Conservation (phyloP, 2,797 vertebrate species). For the Fistularia tabacaria region DNA sequence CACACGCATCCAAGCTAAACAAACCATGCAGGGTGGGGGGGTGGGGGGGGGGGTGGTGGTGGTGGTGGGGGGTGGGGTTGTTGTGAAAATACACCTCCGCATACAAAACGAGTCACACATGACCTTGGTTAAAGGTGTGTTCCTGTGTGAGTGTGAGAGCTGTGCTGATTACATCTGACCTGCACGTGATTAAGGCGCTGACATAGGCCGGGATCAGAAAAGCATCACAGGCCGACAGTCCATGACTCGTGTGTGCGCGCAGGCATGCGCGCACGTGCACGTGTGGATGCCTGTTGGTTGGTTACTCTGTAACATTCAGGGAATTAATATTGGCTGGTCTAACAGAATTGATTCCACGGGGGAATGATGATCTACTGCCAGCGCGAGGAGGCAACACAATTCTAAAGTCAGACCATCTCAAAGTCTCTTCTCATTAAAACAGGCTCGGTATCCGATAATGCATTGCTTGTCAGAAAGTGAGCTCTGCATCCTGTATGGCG, state of each 20-base stretch:
- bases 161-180: conserved; percentile 45
- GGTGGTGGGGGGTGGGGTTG: neutral
- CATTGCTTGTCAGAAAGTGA: no score
- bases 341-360: no score
- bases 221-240: conserved; percentile 6
- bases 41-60: neutral
- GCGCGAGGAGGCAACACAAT: no score
- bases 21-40: conserved; percentile 4
- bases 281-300: neutral
- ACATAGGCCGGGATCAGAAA: conserved; percentile 20
- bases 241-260: no score
- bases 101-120: conserved; percentile 29
- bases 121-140: conserved; percentile 48
- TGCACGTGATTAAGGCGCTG: conserved; percentile 30
- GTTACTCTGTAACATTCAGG: no score
- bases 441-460: no score
- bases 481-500: no score
- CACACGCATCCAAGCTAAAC: neutral
- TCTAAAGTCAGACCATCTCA: no score
- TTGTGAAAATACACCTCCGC: conserved; percentile 26
- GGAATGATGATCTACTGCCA: no score
- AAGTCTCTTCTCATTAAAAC: no score
- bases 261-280: neutral
- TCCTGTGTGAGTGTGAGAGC: conserved; percentile 3
- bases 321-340: no score